Evolutionary conservation across 2,888 invertebrate genomes (phyloP).

Genomic region (Epinotia nisella): DNA sequence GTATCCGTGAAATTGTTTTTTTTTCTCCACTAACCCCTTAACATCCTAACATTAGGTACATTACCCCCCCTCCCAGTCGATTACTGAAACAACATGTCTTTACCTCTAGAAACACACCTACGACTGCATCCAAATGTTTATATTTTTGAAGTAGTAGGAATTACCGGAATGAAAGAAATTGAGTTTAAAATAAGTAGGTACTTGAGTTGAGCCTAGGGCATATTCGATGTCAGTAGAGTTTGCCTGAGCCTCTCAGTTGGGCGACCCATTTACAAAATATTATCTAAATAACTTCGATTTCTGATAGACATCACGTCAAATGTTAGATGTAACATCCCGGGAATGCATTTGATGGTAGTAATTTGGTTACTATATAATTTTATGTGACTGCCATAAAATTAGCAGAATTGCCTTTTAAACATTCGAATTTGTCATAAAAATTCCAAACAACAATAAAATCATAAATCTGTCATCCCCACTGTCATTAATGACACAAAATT

Average conservation of each 20-base stretch:
- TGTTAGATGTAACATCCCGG: background rate
- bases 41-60: too few relatives aligned
- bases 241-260: too few relatives aligned
- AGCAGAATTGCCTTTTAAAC: conserved; percentile 37
- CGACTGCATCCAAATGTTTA: background rate
- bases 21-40: background rate
- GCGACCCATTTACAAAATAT: background rate
- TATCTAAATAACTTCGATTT: background rate
- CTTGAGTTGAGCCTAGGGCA: too few relatives aligned
- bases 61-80: background rate
- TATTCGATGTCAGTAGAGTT: too few relatives aligned
- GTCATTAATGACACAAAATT: conserved; percentile 61
- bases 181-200: too few relatives aligned
- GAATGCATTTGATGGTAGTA: background rate
- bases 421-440: conserved; percentile 49
- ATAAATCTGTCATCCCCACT: conserved; percentile 64
- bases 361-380: conserved; percentile 32
- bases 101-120: too few relatives aligned
- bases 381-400: conserved; percentile 31
- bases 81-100: too few relatives aligned
- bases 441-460: conserved; percentile 43
- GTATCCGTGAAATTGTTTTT: background rate
- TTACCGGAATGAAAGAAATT: too few relatives aligned
- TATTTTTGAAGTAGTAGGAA: background rate
- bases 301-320: background rate